Conservation (phyloP, 2,888 invertebrate species). For the Rhagonycha lutea region DNA sequence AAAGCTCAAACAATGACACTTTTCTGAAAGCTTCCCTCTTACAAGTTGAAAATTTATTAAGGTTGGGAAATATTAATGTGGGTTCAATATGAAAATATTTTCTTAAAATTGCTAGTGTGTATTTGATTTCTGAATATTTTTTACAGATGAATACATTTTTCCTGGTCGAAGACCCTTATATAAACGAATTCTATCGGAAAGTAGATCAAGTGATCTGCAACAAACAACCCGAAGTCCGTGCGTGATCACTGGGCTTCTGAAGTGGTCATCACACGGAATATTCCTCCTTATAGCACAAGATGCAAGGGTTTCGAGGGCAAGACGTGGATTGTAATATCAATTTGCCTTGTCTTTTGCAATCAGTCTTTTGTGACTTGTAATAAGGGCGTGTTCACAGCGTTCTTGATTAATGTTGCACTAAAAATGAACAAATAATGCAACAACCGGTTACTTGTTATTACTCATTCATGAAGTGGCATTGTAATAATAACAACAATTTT, state of each 20-base stretch:
- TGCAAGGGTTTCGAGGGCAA: conserved; percentile 2
- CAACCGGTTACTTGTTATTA: neutral
- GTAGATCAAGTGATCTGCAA: conserved; percentile 30
- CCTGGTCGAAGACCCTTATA: conserved; percentile 21
- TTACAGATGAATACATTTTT: conserved; percentile 17
- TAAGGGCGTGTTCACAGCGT: conserved; percentile 26
- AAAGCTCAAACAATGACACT: neutral
- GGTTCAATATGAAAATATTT: neutral
- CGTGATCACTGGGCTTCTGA: conserved; percentile 25
- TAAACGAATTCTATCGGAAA: conserved; percentile 27
- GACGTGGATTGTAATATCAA: conserved; percentile 26
- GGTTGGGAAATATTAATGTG: neutral
- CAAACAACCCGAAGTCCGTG: conserved; percentile 28
- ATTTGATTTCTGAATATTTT: conserved; percentile 23
- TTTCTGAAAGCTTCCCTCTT: neutral
- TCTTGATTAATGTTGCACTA: conserved; percentile 16
- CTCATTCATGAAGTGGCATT: neutral
- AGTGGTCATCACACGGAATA: conserved; percentile 24
- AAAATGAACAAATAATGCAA: neutral
- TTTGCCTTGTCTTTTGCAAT: conserved; percentile 30
- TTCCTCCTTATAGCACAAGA: conserved; percentile 12
- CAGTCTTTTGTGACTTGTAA: conserved; percentile 27
- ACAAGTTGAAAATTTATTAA: neutral
- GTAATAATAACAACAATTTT: neutral
- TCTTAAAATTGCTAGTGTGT: conserved; percentile 7